Conservation (phyloP, 2,113 vertebrate genomes). For the Silurus asotus region DNA sequence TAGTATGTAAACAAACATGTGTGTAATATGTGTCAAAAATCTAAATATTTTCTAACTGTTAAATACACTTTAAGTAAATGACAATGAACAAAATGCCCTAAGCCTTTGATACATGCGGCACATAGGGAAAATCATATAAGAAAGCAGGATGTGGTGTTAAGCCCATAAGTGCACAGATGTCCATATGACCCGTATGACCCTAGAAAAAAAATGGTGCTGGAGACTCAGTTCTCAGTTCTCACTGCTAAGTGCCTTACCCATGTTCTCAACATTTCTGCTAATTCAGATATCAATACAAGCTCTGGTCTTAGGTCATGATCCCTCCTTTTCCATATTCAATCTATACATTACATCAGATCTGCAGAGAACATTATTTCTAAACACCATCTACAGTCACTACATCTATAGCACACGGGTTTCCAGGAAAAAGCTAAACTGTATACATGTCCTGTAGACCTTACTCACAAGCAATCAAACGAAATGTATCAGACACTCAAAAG, state of each 20-base stretch:
- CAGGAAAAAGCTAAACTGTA: not conserved
- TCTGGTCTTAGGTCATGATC: slow-evolving; percentile 29
- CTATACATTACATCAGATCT: slow-evolving; percentile 19
- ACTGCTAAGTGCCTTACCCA: slow-evolving; percentile 27
- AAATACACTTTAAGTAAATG: not conserved
- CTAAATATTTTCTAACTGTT: not conserved
- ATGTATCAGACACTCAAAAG: slow-evolving; percentile 9
- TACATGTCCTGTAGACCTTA: not conserved
- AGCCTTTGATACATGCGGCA: not conserved
- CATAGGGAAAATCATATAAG: not conserved
- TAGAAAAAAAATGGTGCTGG: not conserved
- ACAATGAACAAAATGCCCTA: not conserved
- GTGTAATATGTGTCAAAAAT: not conserved
- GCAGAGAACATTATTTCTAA: not conserved
- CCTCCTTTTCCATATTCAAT: slow-evolving; percentile 14
- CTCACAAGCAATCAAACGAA: not conserved
- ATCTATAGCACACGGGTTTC: not conserved
- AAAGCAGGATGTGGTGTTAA: not conserved
- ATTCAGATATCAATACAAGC: slow-evolving; percentile 39
- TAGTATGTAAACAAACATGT: not conserved
- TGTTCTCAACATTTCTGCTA: slow-evolving; percentile 41
- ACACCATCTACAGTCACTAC: slow-evolving; percentile 3
- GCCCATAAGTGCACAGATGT: not conserved
- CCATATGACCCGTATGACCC: not conserved
- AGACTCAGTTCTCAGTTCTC: too few relatives aligned